Base-by-base conservation (phyloP, 2,113 vertebrate species). In the Erinaceus europaeus region DNA sequence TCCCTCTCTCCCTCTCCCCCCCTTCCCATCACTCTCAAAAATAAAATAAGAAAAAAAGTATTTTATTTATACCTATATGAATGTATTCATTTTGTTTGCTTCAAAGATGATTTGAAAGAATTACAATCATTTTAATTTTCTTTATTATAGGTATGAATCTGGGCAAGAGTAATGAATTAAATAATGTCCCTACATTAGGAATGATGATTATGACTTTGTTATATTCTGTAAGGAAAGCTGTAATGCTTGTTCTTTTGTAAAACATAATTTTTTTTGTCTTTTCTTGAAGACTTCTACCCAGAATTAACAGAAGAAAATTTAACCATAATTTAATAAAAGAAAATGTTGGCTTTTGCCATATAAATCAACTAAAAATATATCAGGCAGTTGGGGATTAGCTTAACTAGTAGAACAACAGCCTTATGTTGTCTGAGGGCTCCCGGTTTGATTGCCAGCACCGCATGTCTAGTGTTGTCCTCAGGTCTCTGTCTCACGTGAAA, bases 61-160 rank as follows among this genome's bases (percentile, higher is more conserved):
- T 65, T 76, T 72, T 88, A 71, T 74, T 7, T 40, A 67, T 42
- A 81, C 0, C 50, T 34, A 5, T 27, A 4, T 4, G 15, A 79
- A 1, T 88, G 50, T 55, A 44, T 93, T 34, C 77, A 0, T 34
- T 86, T 68, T 42, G 38, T 44, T 67, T 78, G 17, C 65, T 92
- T 91, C 46, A 89, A 55, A 84, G 36, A 67, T 91, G n/a, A 55
- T 73, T 93, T 50, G 72, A 34, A 73, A 83, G 50, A 93, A 79
- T 79, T 84, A 29, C 17, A 75, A 52, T 42, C 62, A 4, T 72
- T 89, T 73, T 68, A 55, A 55, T 68, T 92, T 87, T 55, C 73
- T 17, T 76, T 77, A 53, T 72, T 83, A 40, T 42, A 42, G 90
- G 40, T 2, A 46, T 57, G 73, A 69, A 59, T 73, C 12, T 34